Conservation (phyloP, 2,113 vertebrate species). For the Mesocricetus auratus region DNA sequence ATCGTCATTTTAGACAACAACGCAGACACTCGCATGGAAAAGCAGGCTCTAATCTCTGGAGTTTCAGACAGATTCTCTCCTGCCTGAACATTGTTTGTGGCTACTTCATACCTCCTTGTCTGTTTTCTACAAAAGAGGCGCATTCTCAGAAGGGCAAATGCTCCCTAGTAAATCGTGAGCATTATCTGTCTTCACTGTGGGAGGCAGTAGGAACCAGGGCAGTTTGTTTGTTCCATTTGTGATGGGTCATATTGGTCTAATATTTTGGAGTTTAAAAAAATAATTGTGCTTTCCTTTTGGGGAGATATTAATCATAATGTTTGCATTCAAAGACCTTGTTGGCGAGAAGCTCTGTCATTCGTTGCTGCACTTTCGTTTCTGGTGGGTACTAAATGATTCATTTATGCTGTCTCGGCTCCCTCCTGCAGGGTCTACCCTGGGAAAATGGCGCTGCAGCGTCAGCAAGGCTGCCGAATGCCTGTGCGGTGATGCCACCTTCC, state of each 20-base stretch:
- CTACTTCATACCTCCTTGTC: constrained; percentile 32
- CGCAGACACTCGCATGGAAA: neutral
- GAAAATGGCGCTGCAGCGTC: neutral
- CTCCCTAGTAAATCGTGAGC: neutral
- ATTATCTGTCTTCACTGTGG: neutral
- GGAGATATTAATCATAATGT: constrained; percentile 18
- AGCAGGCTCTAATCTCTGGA: constrained; percentile 44
- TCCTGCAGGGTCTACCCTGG: constrained; percentile 38
- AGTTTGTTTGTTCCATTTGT: neutral
- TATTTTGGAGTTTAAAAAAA: constrained; percentile 52
- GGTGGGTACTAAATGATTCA: constrained; percentile 20
- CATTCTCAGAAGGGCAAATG: constrained; percentile 21
- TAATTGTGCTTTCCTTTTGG: neutral
- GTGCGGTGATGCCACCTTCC: neutral
- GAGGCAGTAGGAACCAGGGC: neutral
- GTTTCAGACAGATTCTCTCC: constrained; percentile 7
- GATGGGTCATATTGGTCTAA: neutral
- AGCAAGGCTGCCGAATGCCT: constrained; percentile 22
- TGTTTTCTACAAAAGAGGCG: constrained; percentile 56
- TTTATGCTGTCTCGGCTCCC: neutral
- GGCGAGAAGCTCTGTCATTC: neutral
- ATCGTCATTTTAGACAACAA: constrained; percentile 60
- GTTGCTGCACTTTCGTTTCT: neutral
- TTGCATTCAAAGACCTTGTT: neutral
- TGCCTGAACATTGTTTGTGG: constrained; percentile 40